Evolutionary conservation across 1,140 invertebrate species (phyloP).

Genomic region (Homalodisca vitripennis): DNA sequence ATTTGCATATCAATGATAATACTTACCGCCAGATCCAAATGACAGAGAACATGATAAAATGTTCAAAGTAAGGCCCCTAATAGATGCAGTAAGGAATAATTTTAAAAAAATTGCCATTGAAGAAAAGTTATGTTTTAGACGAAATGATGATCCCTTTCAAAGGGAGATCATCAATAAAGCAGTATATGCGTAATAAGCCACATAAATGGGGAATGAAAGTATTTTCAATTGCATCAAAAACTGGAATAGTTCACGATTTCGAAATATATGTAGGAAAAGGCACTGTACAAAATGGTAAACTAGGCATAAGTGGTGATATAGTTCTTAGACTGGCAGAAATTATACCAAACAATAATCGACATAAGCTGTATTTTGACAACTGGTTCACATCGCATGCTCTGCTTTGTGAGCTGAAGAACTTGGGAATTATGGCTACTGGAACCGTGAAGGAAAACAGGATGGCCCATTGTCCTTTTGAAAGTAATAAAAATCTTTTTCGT

Average conservation of each 20-base stretch:
- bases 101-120: neutral
- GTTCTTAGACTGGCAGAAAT: constrained; percentile 30
- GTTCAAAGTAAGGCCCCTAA: constrained; percentile 34
- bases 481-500: constrained; percentile 34
- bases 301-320: constrained; percentile 32
- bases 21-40: constrained; percentile 9
- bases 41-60: constrained; percentile 28
- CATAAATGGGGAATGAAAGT: constrained; percentile 43
- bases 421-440: constrained; percentile 31
- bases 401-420: constrained; percentile 22
- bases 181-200: constrained; percentile 46
- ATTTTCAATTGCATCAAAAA: constrained; percentile 26
- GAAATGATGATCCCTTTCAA: constrained; percentile 42
- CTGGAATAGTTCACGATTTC: constrained; percentile 35
- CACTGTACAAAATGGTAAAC: constrained; percentile 11
- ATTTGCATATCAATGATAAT: constrained; percentile 35
- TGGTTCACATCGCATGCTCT: constrained; percentile 35
- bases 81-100: constrained; percentile 10
- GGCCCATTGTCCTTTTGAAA: constrained; percentile 28
- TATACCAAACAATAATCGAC: constrained; percentile 26
- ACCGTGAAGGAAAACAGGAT: constrained; percentile 35
- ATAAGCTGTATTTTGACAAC: constrained; percentile 37
- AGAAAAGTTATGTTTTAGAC: constrained; percentile 24
- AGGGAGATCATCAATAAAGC: constrained; percentile 35
- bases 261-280: constrained; percentile 34